Base-by-base conservation (phyloP, 2,888 invertebrate genomes). In the Drosophila multiciliata region DNA sequence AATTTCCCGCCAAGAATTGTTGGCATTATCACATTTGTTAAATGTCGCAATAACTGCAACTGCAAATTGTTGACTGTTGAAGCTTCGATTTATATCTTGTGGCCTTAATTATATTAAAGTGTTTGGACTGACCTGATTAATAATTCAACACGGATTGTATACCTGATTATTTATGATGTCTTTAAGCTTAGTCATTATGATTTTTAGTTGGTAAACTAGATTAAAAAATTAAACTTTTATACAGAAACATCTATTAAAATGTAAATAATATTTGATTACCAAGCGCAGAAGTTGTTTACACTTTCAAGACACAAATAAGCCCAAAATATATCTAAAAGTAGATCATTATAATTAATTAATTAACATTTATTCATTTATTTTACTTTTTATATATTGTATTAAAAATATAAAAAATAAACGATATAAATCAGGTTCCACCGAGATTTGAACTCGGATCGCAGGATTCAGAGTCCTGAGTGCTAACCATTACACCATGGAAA, bases 381-480 rank as follows among this genome's bases (percentile, higher is more conserved):
- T 36, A 2, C 1, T n/a, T n/a, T 4, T 7, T 15, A 1, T 1
- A 9, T 17, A 45, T 59, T n/a, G 0, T 20, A 57, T 68, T 48
- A 60, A 67, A 65, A 33, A 12, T 32, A 40, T 59, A 20, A 42
- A 42, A 17, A 23, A 12, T n/a, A 15, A 32, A 12, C 1, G n/a
- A 35, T 3, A 1, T 17, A 15, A 32, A 32, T 67, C 55, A 72
- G 59, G 93, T 93, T 90, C 92, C 92, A 92, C 93, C 93, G 93
- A 93, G 93, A 93, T 92, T 93, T 93, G 93, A 93, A 93, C 93
- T 93, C 93, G 93, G 93, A 92, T 93, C 92, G 92, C 93, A 92
- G 93, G 93, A 93, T 93, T 93, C 93, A 93, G 92, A 93, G 94
- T 94, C 94, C 94, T 93, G 93, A 93, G 94, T 94, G 94, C 93